Evolutionary conservation across 64 coral and sea anemone species (phyloP), one percentile per base, ranked within the genome.

Genomic region (Actinia equina): DNA sequence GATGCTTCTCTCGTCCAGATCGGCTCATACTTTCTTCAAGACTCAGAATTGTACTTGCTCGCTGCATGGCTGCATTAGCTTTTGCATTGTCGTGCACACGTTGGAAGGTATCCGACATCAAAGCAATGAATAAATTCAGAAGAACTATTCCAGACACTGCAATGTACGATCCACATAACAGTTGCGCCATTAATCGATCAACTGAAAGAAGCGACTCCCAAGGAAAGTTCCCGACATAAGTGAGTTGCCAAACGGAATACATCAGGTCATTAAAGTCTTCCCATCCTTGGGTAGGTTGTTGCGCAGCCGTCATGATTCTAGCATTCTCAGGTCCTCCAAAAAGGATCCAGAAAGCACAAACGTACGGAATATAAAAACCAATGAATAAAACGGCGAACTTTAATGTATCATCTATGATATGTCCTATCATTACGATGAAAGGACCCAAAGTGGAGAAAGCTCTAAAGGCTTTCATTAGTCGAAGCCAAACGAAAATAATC

Each of bases 91-190:
- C 97, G 70, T 99, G 95, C 25, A 99, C 97, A 27, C 97, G 87
- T 86, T 99, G 97, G 64, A 99, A 99, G 30, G 97, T 99, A 86
- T 99, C 97, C 19, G 97, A 99, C 97, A 99, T 95, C 8, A 99
- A 88, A 23, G 97, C 97, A 81, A 99, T 99, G 83, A 99, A 99
- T 53, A 99, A 86, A 69, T 99, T 99, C 42, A 99, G 83, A 87
- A 93, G 92, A 30, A 99, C 84, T 69, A 99, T 95, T 17, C 93
- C 93, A 17, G 93, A 99, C 61, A 99, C 88, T 3, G 93, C 97
- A 13, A 99, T 60, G 25, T 99, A 99, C 5, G 93, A 93, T 5
- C 97, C 97, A 30, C 93, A 99, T 17, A 99, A 59, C 77, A 99
- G 90, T 82, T 99, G 97, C 6, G 97, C 97, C 97, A 99, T 99